phyloP scores from a whole-genome alignment of 1,140 invertebrate genomes.

The Drosophila trapezifrons region DNA sequence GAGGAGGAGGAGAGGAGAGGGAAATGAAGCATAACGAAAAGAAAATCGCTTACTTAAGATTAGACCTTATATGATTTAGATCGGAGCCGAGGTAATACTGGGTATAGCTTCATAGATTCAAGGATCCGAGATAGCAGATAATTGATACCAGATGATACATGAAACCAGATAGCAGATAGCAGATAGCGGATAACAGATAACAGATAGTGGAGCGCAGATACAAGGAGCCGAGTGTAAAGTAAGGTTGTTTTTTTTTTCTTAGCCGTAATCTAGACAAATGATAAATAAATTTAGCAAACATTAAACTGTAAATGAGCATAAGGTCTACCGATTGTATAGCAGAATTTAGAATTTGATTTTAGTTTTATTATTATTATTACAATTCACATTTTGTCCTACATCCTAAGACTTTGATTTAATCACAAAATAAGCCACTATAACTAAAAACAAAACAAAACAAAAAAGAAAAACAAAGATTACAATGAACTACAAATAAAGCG shows the following conservation, averaged over 20 bases:
- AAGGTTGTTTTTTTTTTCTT: constrained; percentile 76
- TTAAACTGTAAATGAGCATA: constrained; percentile 43
- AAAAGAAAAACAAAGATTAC: constrained; percentile 15
- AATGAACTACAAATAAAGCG: constrained; percentile 22
- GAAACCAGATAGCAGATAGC: constrained; percentile 22
- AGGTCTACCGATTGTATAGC: constrained; percentile 41
- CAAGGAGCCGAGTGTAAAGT: constrained; percentile 56
- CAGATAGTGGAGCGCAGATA: constrained; percentile 21
- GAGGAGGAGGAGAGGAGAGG: constrained; percentile 18
- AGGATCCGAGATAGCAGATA: constrained; percentile 5
- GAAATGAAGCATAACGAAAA: constrained; percentile 61
- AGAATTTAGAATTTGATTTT: constrained; percentile 37
- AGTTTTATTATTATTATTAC: constrained; percentile 26
- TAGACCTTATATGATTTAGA: constrained; percentile 69
- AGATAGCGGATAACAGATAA: constrained; percentile 15
- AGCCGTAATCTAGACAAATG: constrained; percentile 64
- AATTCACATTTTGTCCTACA: constrained; percentile 41
- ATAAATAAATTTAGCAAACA: constrained; percentile 55
- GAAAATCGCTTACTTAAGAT: constrained; percentile 68
- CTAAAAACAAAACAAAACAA: constrained; percentile 26
- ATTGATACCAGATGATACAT: constrained; percentile 6
- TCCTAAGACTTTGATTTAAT: constrained; percentile 57
- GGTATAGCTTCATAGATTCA: constrained; percentile 46
- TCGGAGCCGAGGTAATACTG: constrained; percentile 5
- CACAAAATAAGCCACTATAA: constrained; percentile 51